phyloP scores from a whole-genome alignment of 2,797 vertebrate genomes.

The Danio tinwini region DNA sequence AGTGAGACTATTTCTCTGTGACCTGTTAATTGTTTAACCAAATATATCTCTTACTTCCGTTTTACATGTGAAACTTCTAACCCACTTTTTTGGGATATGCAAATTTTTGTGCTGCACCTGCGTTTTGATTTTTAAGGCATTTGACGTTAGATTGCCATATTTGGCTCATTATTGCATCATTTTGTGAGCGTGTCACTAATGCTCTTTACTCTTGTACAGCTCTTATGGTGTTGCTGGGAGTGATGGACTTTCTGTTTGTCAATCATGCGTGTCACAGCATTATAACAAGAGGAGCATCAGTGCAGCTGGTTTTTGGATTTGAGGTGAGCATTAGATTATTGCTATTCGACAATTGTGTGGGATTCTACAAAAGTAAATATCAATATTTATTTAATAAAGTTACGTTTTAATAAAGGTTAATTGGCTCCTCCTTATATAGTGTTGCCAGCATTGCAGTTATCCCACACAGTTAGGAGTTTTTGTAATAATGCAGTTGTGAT shows the following conservation, averaged over 20 bases:
- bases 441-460: no score
- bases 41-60: slow-evolving; percentile 6
- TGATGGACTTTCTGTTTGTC: slow-evolving; percentile 93
- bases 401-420: not conserved
- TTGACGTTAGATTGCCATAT: slow-evolving; percentile 10
- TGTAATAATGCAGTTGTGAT: no score
- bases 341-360: not conserved
- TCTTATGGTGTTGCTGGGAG: slow-evolving; percentile 86
- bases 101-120: slow-evolving; percentile 65
- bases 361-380: not conserved
- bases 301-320: slow-evolving; percentile 97
- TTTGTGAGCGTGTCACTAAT: not conserved
- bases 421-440: not conserved
- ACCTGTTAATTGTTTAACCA: not conserved
- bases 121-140: slow-evolving; percentile 30
- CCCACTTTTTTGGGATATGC: slow-evolving; percentile 56
- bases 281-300: slow-evolving; percentile 92
- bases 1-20: not conserved
- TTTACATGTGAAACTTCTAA: slow-evolving; percentile 14
- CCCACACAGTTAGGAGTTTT: no score
- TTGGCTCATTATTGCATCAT: slow-evolving; percentile 17
- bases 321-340: slow-evolving; percentile 77
- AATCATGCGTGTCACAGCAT: slow-evolving; percentile 95
- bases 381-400: not conserved
- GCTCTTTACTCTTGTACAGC: slow-evolving; percentile 74